Evolutionary conservation across 1,140 invertebrate genomes (phyloP).

Genomic region (Saccostrea echinata): DNA sequence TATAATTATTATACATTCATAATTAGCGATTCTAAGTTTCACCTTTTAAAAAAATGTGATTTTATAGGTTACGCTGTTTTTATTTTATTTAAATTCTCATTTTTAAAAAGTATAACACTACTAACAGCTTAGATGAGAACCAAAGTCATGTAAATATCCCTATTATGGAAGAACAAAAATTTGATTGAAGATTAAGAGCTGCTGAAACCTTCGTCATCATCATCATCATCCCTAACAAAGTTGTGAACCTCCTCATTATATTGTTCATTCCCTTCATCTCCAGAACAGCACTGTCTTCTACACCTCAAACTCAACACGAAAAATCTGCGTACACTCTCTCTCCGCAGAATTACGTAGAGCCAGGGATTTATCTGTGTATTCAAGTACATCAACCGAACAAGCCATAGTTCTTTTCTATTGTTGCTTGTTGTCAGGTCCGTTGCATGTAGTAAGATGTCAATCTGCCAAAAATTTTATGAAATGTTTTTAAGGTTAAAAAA

Average conservation of each 20-base stretch:
- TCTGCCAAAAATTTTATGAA: not conserved
- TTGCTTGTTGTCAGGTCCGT: not conserved
- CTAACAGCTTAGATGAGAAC: no score
- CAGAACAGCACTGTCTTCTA: not conserved
- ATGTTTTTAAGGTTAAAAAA: not conserved
- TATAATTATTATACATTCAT: no score
- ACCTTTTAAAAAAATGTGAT: no score
- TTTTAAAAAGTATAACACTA: no score
- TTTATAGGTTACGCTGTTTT: no score
- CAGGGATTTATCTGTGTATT: conserved; percentile 5
- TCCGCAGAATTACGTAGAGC: conserved; percentile 22
- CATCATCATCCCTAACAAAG: not conserved
- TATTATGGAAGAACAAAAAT: no score
- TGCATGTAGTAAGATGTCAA: not conserved
- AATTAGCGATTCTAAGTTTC: no score
- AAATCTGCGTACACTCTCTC: conserved; percentile 19
- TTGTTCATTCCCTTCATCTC: not conserved
- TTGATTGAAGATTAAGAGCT: not conserved
- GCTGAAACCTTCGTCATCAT: not conserved
- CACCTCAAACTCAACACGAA: not conserved
- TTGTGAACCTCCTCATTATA: not conserved
- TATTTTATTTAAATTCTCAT: no score
- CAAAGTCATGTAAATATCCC: no score
- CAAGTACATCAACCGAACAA: conserved; percentile 9
- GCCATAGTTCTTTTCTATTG: not conserved